Evolutionary conservation across 2,888 invertebrate species (phyloP), one percentile per base, ranked within the genome.

Genomic region (Exephanes ischioxanthus): DNA sequence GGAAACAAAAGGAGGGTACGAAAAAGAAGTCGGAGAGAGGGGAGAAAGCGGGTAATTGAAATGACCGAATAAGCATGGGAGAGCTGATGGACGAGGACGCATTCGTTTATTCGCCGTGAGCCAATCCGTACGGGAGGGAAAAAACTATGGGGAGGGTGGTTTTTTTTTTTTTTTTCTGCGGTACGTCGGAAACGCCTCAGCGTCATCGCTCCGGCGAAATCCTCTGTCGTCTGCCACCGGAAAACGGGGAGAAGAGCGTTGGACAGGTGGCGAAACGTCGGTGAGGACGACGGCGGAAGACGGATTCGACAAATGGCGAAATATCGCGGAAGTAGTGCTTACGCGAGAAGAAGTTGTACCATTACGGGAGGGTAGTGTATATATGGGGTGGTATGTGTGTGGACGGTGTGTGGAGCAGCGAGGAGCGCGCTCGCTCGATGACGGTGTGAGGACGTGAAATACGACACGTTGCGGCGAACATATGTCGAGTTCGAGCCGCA

Each of bases 401-500:
- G 11, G 11, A 22, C 26, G 6, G 26, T 16, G 45, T 48, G 19
- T 0, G 19, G 41, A 19, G 19, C n/a, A 51, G 66, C 22, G 75
- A 26, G 51, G 61, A 66, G 37, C 51, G 66, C 37, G 26, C 53
- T 72, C 22, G 37, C 1, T 22, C 78, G 58, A 78, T 83, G 80
- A 80, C 73, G 80, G 78, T 70, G 71, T 53, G 83, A 63, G 63
- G 73, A 83, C 80, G 67, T 78, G 83, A 86, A 81, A 81, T 83
- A 86, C 80, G 75, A 78, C 81, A 80, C 67, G 79, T 77, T 73
- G 58, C 73, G 77, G 68, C 37, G 67, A 71, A 7, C 37, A 58
- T 71, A 61, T n/a, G 37, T 79, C 63, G 63, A 71, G 22, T 48
- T 22, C 19, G 51, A 66, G 51, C 66, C 11, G 16, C 33, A 68